phyloP scores from a whole-genome alignment of 2,113 vertebrate species.

The Porphyrio hochstetteri region DNA sequence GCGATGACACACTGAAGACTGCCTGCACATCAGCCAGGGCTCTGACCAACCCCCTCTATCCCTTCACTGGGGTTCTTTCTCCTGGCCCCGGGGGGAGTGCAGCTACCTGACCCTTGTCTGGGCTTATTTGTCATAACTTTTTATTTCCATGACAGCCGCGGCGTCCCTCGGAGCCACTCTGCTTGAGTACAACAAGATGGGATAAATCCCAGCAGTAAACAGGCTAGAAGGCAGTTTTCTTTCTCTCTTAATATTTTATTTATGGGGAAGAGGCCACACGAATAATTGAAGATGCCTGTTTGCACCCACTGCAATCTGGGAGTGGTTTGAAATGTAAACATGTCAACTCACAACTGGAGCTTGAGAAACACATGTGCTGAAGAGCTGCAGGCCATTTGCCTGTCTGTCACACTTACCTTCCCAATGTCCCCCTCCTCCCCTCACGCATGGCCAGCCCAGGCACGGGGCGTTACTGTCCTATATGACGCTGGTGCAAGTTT shows the following conservation, averaged over 20 bases:
- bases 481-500: neutral
- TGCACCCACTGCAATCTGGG: slow-evolving; percentile 37
- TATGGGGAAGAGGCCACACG: slow-evolving; percentile 3
- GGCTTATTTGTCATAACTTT: slow-evolving; percentile 26
- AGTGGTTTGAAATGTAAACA: slow-evolving; percentile 57
- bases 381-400: neutral
- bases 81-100: neutral
- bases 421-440: neutral
- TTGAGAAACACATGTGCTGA: neutral
- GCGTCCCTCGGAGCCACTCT: neutral
- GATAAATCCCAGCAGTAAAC: slow-evolving; percentile 24
- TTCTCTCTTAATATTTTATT: slow-evolving; percentile 35
- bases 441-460: neutral
- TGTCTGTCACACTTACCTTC: slow-evolving; percentile 22
- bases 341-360: slow-evolving; percentile 1
- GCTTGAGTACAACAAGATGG: neutral
- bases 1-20: fast-evolving
- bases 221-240: neutral
- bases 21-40: neutral
- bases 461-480: fast-evolving
- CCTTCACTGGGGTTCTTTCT: neutral
- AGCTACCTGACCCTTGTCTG: slow-evolving; percentile 28
- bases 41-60: neutral
- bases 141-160: neutral
- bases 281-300: slow-evolving; percentile 54